Percentiles rank a stretch among this genome's conserved stretches.
Evolutionary conservation across 2,797 vertebrate genomes (phyloP).

Genomic region (Poecilia picta): DNA sequence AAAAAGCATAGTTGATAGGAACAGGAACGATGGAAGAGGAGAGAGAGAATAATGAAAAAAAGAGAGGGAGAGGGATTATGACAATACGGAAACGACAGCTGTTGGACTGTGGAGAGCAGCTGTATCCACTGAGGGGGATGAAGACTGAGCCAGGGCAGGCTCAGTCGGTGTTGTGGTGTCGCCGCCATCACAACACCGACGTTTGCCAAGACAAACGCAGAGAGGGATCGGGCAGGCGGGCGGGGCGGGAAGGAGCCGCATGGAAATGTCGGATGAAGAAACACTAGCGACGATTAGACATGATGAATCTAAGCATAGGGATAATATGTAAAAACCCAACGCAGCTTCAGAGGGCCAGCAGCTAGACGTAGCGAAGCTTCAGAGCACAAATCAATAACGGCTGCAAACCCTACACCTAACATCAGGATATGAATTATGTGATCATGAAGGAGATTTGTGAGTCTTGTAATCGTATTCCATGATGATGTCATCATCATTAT

Average conservation of each 20-base stretch:
- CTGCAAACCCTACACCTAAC: background rate
- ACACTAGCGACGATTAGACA: conserved; percentile 16
- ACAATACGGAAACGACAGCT: conserved; percentile 75
- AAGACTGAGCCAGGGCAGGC: conserved; percentile 50
- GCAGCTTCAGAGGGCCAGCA: background rate
- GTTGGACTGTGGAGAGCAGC: conserved; percentile 75
- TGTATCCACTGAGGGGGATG: conserved; percentile 73
- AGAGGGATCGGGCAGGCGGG: too few relatives aligned
- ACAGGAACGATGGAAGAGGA: conserved; percentile 8
- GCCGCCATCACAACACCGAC: conserved; percentile 35
- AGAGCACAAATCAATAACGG: background rate
- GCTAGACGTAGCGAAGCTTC: background rate
- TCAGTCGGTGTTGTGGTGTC: conserved; percentile 13
- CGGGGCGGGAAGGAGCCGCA: conserved; percentile 12
- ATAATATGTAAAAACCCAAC: background rate
- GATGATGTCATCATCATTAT: conserved; percentile 11
- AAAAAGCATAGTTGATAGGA: conserved; percentile 17
- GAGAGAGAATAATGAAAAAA: background rate
- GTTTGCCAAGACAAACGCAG: conserved; percentile 46
- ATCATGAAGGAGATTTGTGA: background rate
- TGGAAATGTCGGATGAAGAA: conserved; percentile 21
- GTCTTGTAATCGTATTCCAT: background rate
- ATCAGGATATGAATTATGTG: background rate
- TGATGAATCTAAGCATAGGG: background rate
- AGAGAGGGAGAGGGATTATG: conserved; percentile 62